Evolutionary conservation across 2,113 vertebrate species (phyloP), one percentile per base, ranked within the genome.

Genomic region (Halcyon malimbica): DNA sequence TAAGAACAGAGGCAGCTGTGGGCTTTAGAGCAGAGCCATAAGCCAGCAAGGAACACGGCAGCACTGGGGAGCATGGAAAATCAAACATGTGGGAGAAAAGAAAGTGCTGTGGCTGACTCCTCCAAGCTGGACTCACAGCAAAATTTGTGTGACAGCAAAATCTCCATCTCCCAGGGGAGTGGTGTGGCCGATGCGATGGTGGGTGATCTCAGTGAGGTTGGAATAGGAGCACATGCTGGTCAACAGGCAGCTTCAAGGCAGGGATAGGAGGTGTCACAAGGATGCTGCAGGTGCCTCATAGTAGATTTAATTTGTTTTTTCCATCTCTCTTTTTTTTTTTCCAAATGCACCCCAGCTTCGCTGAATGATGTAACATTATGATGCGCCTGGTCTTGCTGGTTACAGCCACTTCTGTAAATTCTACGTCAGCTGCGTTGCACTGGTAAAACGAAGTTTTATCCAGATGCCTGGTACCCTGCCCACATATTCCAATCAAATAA

Each of bases 401-500:
- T 64, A 9, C 4, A 20, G 2, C 13, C 11, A 23, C 16, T 39
- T 39, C 42, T 77, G 35, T 64, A 15, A 51, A 56, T 35, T 48
- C 51, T 54, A 2, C 10, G 2, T 48, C 17, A 64, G 50, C 63
- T 11, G 1, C n/a, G 0, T 59, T 8, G 20, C 39, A 39, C 41
- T 50, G 35, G 23, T 77, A 12, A 35, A 81, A 41, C 26, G 16
- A 18, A 64, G 25, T 69, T 76, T 65, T 60, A 53, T 70, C 25
- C 29, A 20, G 63, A 19, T 41, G 50, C 37, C 57, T 65, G 53
- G 29, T 59, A 35, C 37, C 8, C 44, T 48, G 39, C 51, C 51
- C 20, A 2, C 1, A 0, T 46, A 11, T 42, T 42, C 51, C 3
- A 2, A n/a, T 41, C 73, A 50, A 54, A 46, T 44, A 51, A 76